Percentiles rank a stretch among this genome's conserved stretches.
These are phyloP conservation scores for Pleuronectes platessa DNA, from an alignment of 2,113 vertebrate genomes.

Conservation along the genomic window DNA sequence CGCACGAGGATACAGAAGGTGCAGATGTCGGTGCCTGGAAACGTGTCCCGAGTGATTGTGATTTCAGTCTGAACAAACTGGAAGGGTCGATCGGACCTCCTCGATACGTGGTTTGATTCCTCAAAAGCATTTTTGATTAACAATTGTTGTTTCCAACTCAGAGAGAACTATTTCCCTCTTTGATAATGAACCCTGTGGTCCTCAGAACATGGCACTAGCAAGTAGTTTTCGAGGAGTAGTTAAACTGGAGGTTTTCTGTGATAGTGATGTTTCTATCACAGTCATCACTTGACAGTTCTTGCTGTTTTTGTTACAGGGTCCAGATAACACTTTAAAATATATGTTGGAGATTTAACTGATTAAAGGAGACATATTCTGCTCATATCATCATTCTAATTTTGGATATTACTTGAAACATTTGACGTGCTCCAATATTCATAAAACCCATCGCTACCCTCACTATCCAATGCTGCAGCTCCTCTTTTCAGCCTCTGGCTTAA, in stretches of 20 bases:
- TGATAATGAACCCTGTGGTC: background rate
- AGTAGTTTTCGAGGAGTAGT: background rate
- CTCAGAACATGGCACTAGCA: slow-evolving; percentile 2
- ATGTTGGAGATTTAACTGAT: too few relatives aligned
- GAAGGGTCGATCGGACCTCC: background rate
- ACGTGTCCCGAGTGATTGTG: slow-evolving; percentile 34
- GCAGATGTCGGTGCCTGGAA: slow-evolving; percentile 29
- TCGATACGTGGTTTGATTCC: slow-evolving; percentile 8
- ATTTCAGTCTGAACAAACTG: slow-evolving; percentile 34
- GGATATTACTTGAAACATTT: too few relatives aligned
- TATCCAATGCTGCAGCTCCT: too few relatives aligned
- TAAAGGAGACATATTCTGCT: too few relatives aligned
- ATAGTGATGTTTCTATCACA: background rate
- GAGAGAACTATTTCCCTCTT: background rate
- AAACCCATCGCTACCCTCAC: too few relatives aligned
- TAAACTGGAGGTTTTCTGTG: background rate
- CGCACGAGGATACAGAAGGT: background rate
- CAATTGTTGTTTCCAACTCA: background rate
- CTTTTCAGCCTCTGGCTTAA: too few relatives aligned
- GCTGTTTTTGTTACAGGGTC: slow-evolving; percentile 6
- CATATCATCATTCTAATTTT: too few relatives aligned
- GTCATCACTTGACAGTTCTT: background rate
- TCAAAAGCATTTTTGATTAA: slow-evolving; percentile 20
- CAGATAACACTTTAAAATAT: background rate
- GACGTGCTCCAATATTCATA: too few relatives aligned